A percentile compares a stretch with the other conserved stretches of the same genome.
Evolutionary conservation across 2,797 vertebrate species (phyloP).

Genomic region (Melopsittacus undulatus): DNA sequence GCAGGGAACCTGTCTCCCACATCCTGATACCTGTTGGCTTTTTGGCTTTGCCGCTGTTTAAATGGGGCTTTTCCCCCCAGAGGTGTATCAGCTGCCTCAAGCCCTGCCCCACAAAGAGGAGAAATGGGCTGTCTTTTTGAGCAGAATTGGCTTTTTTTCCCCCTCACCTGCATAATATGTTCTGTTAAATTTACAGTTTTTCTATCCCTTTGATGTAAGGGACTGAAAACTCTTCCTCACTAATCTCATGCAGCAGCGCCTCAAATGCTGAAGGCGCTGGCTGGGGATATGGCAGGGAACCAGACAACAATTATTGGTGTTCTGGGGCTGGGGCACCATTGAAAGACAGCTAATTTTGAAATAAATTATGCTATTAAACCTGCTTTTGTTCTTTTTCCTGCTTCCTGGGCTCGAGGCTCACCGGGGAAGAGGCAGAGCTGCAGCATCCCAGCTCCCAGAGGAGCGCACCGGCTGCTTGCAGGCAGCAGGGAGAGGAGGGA

Average conservation of each 20-base stretch:
- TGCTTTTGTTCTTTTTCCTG: not conserved
- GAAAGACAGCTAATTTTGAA: not conserved
- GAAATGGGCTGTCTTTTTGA: not conserved
- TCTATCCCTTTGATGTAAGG: constrained; percentile 53
- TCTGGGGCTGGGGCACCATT: not conserved
- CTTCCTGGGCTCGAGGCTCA: not conserved
- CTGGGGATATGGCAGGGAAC: constrained; percentile 22
- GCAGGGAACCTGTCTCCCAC: not conserved
- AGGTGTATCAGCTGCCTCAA: not conserved
- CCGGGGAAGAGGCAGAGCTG: not conserved
- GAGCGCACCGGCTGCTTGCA: fast-evolving
- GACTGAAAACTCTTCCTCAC: not conserved
- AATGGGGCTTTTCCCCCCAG: fast-evolving
- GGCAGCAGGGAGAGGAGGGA: not conserved
- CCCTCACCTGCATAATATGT: constrained; percentile 3
- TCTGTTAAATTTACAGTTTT: constrained; percentile 42
- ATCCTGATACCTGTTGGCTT: not conserved
- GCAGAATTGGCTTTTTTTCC: not conserved
- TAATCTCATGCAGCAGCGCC: constrained; percentile 5
- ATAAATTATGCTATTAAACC: not conserved
- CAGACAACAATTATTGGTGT: not conserved
- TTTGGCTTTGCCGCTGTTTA: not conserved
- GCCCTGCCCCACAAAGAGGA: not conserved
- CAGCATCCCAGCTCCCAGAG: fast-evolving
- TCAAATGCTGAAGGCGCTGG: not conserved